Conservation (phyloP, 2,113 vertebrate genomes). For the Corynorhinus townsendii region DNA sequence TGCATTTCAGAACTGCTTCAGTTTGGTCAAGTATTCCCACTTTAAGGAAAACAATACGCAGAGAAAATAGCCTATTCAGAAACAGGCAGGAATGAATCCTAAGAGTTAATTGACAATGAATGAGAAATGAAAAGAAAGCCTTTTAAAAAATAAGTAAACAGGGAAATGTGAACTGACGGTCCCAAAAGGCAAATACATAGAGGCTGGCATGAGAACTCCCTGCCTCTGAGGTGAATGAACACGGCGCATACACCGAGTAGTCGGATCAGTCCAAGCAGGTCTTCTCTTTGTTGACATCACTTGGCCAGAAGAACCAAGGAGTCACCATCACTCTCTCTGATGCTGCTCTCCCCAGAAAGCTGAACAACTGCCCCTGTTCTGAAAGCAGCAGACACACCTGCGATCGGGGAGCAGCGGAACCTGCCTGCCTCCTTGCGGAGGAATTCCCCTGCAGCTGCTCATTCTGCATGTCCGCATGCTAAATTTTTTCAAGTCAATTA, state of each 20-base stretch:
- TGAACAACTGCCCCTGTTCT: neutral
- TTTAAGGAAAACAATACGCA: neutral
- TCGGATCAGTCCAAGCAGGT: fast-evolving
- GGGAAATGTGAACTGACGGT: neutral
- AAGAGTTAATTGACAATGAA: neutral
- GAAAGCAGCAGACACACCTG: neutral
- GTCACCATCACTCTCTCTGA: neutral
- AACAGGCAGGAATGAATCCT: neutral
- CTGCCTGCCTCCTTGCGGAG: neutral
- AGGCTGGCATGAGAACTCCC: neutral
- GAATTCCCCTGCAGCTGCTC: neutral
- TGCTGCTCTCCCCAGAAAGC: neutral
- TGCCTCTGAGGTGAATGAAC: neutral
- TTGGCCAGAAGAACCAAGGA: neutral
- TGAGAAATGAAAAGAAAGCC: neutral
- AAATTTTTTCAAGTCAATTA: neutral
- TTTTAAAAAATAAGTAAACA: neutral
- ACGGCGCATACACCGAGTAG: fast-evolving
- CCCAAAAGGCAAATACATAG: neutral
- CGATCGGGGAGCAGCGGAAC: too few relatives aligned
- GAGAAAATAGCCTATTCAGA: neutral
- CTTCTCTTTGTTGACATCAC: neutral
- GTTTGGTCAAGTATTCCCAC: neutral
- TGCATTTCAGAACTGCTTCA: neutral
- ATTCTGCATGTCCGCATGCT: neutral